These are phyloP conservation scores for Prunella himalayana DNA, from an alignment of 2,113 vertebrate genomes.

Conservation along the genomic window DNA sequence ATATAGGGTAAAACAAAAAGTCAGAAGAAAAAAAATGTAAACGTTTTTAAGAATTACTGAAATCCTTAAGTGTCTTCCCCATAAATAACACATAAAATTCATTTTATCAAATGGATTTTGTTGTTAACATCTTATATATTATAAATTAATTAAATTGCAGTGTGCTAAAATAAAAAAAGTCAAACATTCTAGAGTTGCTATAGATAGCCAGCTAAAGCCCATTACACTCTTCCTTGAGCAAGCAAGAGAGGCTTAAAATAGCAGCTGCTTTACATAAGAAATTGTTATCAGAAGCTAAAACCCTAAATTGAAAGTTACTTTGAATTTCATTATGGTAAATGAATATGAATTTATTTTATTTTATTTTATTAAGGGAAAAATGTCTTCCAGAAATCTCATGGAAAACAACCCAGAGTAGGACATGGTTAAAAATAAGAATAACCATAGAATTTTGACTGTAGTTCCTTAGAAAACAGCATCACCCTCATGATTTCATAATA, in stretches of 20 bases:
- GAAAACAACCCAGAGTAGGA: background rate
- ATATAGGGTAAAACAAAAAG: conserved; percentile 69
- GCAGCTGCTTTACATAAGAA: background rate
- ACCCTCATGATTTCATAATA: background rate
- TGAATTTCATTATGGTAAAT: background rate
- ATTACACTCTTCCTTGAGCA: background rate
- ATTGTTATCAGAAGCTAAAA: background rate
- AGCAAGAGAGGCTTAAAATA: background rate
- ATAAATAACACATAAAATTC: conserved; percentile 72
- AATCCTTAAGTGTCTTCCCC: conserved; percentile 68
- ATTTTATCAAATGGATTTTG: conserved; percentile 61
- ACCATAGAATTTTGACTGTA: background rate
- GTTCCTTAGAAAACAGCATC: background rate
- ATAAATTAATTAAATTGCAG: background rate
- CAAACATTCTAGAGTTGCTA: background rate
- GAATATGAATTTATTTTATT: background rate
- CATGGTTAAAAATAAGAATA: background rate
- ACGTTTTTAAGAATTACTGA: conserved; percentile 73
- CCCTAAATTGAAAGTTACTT: background rate
- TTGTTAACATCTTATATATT: conserved; percentile 27
- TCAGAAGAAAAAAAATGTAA: conserved; percentile 68
- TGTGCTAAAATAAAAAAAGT: background rate
- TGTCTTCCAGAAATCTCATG: background rate
- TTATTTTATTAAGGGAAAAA: background rate
- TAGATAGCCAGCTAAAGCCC: background rate